Conservation (phyloP, 2,797 vertebrate species). For the Crenuchus spilurus region DNA sequence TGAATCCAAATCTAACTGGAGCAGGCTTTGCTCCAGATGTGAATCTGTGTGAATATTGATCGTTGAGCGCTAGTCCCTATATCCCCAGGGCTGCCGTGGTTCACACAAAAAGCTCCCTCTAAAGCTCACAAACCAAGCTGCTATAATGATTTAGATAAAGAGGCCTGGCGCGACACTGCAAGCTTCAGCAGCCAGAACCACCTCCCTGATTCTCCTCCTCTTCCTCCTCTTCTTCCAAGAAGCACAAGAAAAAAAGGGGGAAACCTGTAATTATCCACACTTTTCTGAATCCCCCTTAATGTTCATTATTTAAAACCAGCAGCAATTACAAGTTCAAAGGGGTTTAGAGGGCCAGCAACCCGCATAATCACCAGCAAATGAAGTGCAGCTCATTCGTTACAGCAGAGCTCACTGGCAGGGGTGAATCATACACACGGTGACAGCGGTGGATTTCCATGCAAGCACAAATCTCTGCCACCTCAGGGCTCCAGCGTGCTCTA, state of each 20-base stretch:
- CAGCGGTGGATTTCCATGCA: slow-evolving; percentile 91
- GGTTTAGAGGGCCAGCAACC: slow-evolving; percentile 96
- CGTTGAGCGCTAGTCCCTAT: slow-evolving; percentile 77
- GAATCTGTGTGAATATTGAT: slow-evolving; percentile 94
- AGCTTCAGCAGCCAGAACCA: slow-evolving; percentile 76
- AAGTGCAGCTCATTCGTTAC: slow-evolving; percentile 96
- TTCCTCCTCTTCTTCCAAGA: slow-evolving; percentile 57
- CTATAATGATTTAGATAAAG: slow-evolving; percentile 87
- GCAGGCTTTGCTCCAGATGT: slow-evolving; percentile 87
- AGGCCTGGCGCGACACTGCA: slow-evolving; percentile 73
- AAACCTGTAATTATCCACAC: slow-evolving; percentile 94
- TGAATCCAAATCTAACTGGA: slow-evolving; percentile 76
- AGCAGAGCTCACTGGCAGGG: slow-evolving; percentile 84
- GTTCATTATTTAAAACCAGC: slow-evolving; percentile 98
- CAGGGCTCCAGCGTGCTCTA: slow-evolving; percentile 78
- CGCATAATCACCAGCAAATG: slow-evolving; percentile 97
- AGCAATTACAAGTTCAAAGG: slow-evolving; percentile 99
- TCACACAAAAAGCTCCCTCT: slow-evolving; percentile 77
- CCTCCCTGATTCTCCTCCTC: slow-evolving; percentile 62
- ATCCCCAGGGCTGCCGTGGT: slow-evolving; percentile 80
- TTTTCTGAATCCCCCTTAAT: slow-evolving; percentile 95
- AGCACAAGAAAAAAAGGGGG: slow-evolving; percentile 75
- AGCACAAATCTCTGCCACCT: slow-evolving; percentile 88
- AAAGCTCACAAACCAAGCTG: slow-evolving; percentile 81
- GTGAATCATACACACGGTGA: slow-evolving; percentile 91